Conservation (phyloP, 2,797 vertebrate genomes). For the Oreonectes daqikongensis region DNA sequence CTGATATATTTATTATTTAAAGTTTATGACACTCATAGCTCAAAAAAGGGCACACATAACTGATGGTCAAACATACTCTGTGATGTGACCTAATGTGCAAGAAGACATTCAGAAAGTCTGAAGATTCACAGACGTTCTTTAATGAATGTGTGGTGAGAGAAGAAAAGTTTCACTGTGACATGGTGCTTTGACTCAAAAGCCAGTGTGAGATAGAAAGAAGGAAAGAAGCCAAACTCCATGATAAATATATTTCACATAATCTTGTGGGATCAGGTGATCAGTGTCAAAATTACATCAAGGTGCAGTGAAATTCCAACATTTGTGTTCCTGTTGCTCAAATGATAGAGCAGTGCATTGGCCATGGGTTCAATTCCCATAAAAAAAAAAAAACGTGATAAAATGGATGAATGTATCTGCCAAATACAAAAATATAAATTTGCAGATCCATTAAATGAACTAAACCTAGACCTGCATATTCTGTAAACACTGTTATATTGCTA, state of each 20-base stretch:
- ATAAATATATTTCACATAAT: conserved; percentile 20
- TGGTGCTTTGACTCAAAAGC: not conserved
- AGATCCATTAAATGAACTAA: not conserved
- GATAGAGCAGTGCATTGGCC: not conserved
- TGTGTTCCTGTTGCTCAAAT: conserved; percentile 7
- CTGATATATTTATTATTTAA: no score
- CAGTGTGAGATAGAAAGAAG: not conserved
- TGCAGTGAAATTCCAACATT: conserved; percentile 23
- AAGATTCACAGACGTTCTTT: conserved; percentile 29
- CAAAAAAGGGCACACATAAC: not conserved
- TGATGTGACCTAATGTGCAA: conserved; percentile 43
- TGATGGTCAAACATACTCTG: not conserved
- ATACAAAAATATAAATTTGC: not conserved
- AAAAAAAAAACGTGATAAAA: no score
- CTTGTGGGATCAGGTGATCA: conserved; percentile 17
- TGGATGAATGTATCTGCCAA: no score
- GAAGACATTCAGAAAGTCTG: conserved; percentile 39
- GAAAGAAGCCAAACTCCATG: conserved; percentile 12
- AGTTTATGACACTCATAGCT: no score
- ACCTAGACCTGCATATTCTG: no score
- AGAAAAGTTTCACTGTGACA: conserved; percentile 14
- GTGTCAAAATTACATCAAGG: conserved; percentile 16
- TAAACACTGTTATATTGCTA: no score
- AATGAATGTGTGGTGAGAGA: conserved; percentile 6
- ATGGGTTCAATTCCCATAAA: no score